A percentile compares a stretch with the other conserved stretches of the same genome.
phyloP scores from a whole-genome alignment of 2,113 vertebrate genomes.

The Dipodomys spectabilis region DNA sequence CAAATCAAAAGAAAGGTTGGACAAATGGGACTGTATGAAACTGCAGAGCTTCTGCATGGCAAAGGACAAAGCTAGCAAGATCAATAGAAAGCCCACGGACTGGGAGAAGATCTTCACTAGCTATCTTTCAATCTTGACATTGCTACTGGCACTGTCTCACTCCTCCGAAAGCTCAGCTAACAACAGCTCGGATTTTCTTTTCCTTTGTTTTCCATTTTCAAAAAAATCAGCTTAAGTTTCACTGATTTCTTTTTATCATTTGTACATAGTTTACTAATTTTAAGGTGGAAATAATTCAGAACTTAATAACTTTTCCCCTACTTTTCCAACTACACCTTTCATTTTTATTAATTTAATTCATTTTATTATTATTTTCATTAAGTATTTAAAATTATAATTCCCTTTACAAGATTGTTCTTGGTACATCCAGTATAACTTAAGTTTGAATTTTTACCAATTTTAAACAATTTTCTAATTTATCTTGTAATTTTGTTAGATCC shows the following conservation, averaged over 20 bases:
- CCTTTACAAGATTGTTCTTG: background rate
- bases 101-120: too few relatives aligned
- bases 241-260: background rate
- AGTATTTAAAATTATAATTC: background rate
- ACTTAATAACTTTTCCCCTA: background rate
- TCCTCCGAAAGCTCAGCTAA: background rate
- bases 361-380: background rate
- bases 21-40: too few relatives aligned
- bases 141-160: background rate
- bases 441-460: background rate
- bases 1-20: too few relatives aligned
- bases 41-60: too few relatives aligned
- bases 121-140: background rate
- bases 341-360: background rate
- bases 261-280: background rate
- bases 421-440: too few relatives aligned
- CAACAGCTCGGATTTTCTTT: background rate
- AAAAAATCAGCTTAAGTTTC: background rate
- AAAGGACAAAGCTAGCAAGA: too few relatives aligned
- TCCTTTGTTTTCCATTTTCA: background rate
- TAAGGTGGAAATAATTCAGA: background rate
- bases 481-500: slow-evolving; percentile 32
- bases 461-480: slow-evolving; percentile 43
- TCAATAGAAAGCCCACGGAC: too few relatives aligned
- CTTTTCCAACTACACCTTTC: background rate